These are phyloP conservation scores for Nasonia longicornis DNA, from an alignment of 1,140 invertebrate genomes.

Conservation along the genomic window DNA sequence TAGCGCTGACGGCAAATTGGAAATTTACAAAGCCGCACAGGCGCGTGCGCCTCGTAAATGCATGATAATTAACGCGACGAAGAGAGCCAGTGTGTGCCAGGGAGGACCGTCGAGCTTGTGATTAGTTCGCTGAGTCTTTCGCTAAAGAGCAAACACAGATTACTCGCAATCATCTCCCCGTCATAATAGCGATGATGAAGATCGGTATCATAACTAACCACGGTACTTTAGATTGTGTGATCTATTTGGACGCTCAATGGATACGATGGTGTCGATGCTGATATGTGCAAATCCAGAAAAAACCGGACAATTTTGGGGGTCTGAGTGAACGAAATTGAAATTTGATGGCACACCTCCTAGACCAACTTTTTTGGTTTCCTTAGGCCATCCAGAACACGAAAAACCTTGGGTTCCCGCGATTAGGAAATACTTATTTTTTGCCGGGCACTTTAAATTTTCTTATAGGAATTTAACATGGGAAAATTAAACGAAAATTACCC, in stretches of 20 bases:
- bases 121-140: background rate
- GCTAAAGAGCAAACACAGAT: background rate
- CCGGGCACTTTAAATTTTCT: too few species aligned
- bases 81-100: background rate
- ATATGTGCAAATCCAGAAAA: too few species aligned
- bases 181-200: background rate
- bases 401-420: too few species aligned
- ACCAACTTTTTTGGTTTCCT: too few species aligned
- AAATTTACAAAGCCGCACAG: slow-evolving; percentile 8
- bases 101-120: background rate
- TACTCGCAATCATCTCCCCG: background rate
- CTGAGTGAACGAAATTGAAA: too few species aligned
- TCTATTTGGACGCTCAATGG: background rate
- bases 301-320: too few species aligned
- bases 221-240: background rate
- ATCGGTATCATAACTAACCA: background rate
- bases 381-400: too few species aligned
- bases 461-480: too few species aligned
- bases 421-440: too few species aligned
- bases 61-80: background rate
- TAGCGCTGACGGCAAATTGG: background rate
- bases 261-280: too few species aligned
- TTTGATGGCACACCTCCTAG: too few species aligned
- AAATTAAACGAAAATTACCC: too few species aligned
- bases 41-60: background rate